Base-by-base conservation (phyloP, 2,113 vertebrate species). In the Ranitomeya imitator region DNA sequence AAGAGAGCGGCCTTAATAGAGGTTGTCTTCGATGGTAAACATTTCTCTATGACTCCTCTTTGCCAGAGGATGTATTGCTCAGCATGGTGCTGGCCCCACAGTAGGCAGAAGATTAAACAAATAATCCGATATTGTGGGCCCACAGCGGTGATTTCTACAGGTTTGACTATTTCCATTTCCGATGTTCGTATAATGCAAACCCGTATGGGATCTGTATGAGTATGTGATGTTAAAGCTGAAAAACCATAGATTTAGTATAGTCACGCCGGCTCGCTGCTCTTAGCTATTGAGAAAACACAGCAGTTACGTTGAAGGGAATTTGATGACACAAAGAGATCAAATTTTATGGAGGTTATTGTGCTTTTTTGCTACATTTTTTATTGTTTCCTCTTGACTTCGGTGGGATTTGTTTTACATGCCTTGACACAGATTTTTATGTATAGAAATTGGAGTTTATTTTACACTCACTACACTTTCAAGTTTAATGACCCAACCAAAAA, bases 21-120 rank as follows among this genome's bases (percentile, higher is more conserved):
- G 18, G 74, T 21, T 77, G 51, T 21, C 26, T 71, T 71, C 11
- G 12, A 14, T 45, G 59, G 57, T 60, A 26, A 81, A 61, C 18
- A 19, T 81, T 61, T 82, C 21, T 31, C 59, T 83, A 52, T 45
- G 52, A 65, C 80, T 83, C 59, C 19, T 67, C 37, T 23, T 83
- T 83, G 81, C 61, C 81, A 69, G 81, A 54, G 81, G 81, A 83
- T 83, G 61, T 83, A 54, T 69, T 52, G 31, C 81, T 83, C 81
- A 69, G 81, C 81, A 69, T 83, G 81, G 52, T 7, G 37, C 61
- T 69, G 45, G 81, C 37, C 52, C 63, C 37, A n/a, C 61, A 26
- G 61, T n/a, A 69, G 81, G 61, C 7, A 69, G 61, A 83, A 31
- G 59, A 83, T 83, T 67, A 69, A 69, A 83, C 81, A 83, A 67